Evolutionary conservation across 1,140 invertebrate genomes (phyloP).

Genomic region (Streblospio benedicti): DNA sequence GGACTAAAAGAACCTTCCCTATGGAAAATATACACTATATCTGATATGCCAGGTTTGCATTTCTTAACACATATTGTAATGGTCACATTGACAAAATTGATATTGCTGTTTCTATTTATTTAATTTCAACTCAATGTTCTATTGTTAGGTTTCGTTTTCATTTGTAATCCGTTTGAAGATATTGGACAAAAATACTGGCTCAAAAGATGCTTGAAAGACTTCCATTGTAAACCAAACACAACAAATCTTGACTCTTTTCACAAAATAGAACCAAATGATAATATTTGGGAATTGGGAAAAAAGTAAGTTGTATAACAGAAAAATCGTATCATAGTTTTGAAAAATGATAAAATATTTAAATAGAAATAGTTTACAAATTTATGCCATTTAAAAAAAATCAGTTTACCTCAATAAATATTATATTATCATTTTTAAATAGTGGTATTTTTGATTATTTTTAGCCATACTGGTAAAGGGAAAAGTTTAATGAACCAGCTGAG

Average conservation of each 20-base stretch:
- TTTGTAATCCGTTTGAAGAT: conserved; percentile 72
- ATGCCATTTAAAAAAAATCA: neutral
- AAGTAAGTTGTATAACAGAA: neutral
- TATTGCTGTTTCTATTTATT: too few relatives aligned
- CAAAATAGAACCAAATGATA: conserved; percentile 11
- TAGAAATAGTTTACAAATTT: neutral
- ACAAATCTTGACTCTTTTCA: conserved; percentile 63
- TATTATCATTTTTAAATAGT: neutral
- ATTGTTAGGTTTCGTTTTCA: conserved; percentile 66
- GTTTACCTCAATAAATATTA: neutral
- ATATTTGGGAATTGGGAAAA: conserved; percentile 8
- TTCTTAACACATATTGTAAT: too few relatives aligned
- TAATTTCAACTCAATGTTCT: too few relatives aligned
- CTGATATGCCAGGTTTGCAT: too few relatives aligned
- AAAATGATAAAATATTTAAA: neutral
- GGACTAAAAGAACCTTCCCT: too few relatives aligned
- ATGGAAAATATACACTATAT: too few relatives aligned
- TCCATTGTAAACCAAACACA: conserved; percentile 65
- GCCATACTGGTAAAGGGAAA: conserved; percentile 21
- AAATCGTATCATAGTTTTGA: neutral
- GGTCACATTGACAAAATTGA: too few relatives aligned
- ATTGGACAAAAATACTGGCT: conserved; percentile 75
- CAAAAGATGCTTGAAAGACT: conserved; percentile 64
- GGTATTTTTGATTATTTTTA: conserved; percentile 9
- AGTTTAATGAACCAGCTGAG: conserved; percentile 57